Percentiles rank a stretch among this genome's conserved stretches.
These are phyloP conservation scores for Pipra filicauda DNA, from an alignment of 2,113 vertebrate genomes.

Conservation along the genomic window DNA sequence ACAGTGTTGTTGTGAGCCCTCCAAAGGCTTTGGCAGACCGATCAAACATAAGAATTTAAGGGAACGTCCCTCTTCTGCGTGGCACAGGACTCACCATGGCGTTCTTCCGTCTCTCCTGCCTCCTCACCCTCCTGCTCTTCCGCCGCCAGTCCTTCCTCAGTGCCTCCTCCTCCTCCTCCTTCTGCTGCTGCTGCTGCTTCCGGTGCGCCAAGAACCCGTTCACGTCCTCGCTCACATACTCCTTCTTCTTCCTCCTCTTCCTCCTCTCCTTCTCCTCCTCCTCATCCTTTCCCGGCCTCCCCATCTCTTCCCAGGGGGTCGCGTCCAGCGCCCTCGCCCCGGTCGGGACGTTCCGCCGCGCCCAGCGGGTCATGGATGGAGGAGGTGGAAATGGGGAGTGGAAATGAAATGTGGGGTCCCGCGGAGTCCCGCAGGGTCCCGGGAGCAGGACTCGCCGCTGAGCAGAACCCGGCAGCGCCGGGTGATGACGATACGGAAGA, in stretches of 20 bases:
- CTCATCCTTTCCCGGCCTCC: constrained; percentile 55
- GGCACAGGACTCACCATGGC: constrained; percentile 80
- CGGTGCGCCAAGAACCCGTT: constrained; percentile 88
- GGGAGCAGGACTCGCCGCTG: no score
- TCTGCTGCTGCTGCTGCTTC: background rate
- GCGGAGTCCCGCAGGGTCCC: no score
- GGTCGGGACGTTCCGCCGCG: constrained; percentile 76
- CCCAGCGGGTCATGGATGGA: constrained; percentile 88
- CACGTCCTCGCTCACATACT: constrained; percentile 82
- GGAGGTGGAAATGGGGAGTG: background rate
- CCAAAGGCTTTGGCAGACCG: background rate
- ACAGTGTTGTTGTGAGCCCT: accelerated
- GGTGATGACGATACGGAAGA: background rate
- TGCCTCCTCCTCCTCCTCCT: constrained; percentile 69
- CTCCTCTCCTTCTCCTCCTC: constrained; percentile 73
- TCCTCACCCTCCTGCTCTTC: constrained; percentile 84
- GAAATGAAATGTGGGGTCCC: no score
- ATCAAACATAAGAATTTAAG: no score
- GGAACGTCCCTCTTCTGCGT: no score
- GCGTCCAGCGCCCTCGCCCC: constrained; percentile 77
- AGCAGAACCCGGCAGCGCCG: background rate
- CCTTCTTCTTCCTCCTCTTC: constrained; percentile 79
- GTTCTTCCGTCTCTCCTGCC: constrained; percentile 81
- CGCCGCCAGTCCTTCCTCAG: constrained; percentile 84
- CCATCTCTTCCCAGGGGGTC: constrained; percentile 86